Base-by-base conservation (phyloP, 2,888 invertebrate species). In the Hyalella azteca region DNA sequence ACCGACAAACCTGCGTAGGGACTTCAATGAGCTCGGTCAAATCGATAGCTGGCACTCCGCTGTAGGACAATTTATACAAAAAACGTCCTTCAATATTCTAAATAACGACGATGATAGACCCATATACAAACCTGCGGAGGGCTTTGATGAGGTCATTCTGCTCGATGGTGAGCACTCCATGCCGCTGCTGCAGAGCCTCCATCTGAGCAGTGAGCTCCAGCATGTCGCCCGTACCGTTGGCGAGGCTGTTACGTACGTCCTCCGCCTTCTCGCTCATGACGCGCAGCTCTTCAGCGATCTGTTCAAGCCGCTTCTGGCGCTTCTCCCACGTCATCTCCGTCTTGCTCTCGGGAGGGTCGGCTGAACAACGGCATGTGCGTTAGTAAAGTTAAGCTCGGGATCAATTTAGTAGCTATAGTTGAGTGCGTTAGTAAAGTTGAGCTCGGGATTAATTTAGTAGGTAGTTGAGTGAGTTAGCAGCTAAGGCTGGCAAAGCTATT, bases 251-350 rank as follows among this genome's bases (percentile, higher is more conserved):
- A 29, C 82, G 50, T n/a, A 82, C 82, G 32, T 82, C 82, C 73
- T 82, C 82, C 36, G 82, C 82, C 79, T 88, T 86, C 73, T 87
- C 87, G 40, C 86, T 87, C 76, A 89, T 86, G 29, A 86, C 85
- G 32, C 88, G 87, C 81, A 90, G 84, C 85, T 90, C 89, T 66
- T 89, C 88, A 29, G 87, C 87, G 78, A 90, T 88, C 79, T 87
- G 87, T 78, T 88, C 87, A 83, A 90, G 86, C 81, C 89, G 87
- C 84, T 89, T 89, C 90, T 89, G 80, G n/a, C 32, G 22, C 45
- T 75, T 75, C 75, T 75, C 75, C 75, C 75, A 75, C 13, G 75
- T 75, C 75, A 75, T 41, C 45, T 75, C 75, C 26, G 75, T 41
- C 45, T 75, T 75, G 41, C 29, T 75, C 26, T 75, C 75, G 40